phyloP scores from a whole-genome alignment of 2,797 vertebrate genomes.

The Prunella strophiata region DNA sequence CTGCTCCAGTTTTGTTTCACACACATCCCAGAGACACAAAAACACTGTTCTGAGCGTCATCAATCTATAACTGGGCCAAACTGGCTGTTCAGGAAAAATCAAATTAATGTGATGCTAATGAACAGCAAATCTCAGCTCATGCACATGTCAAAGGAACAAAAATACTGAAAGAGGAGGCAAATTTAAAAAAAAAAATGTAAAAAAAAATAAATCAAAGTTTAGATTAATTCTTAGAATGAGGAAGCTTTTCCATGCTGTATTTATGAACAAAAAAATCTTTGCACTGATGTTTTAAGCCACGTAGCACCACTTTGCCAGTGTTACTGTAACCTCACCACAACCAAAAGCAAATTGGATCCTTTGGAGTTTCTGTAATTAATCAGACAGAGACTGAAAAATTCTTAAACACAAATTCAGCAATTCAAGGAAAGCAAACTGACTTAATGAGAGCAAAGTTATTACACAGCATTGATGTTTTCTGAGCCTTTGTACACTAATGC shows the following conservation, averaged over 20 bases:
- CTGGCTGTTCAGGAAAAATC: background rate
- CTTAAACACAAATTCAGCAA: background rate
- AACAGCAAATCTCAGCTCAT: background rate
- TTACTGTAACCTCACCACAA: background rate
- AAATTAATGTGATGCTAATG: fast-evolving
- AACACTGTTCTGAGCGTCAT: fast-evolving
- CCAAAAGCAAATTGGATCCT: background rate
- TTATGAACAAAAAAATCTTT: background rate
- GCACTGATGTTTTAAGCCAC: fast-evolving
- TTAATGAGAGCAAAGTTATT: background rate
- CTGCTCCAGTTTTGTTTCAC: background rate
- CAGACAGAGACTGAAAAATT: fast-evolving
- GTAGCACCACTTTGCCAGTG: fast-evolving
- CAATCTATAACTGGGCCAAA: background rate
- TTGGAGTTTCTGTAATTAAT: background rate
- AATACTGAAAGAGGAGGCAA: background rate
- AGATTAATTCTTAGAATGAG: background rate
- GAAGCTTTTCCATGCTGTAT: background rate
- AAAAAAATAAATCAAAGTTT: background rate
- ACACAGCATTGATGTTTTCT: fast-evolving
- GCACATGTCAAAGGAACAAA: fast-evolving
- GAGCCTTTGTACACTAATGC: background rate
- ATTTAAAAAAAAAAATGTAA: background rate
- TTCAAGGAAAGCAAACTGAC: background rate
- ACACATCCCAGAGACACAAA: background rate